A percentile compares a stretch with the other conserved stretches of the same genome.
phyloP scores from a whole-genome alignment of 2,113 vertebrate genomes.

The Pongo pygmaeus region DNA sequence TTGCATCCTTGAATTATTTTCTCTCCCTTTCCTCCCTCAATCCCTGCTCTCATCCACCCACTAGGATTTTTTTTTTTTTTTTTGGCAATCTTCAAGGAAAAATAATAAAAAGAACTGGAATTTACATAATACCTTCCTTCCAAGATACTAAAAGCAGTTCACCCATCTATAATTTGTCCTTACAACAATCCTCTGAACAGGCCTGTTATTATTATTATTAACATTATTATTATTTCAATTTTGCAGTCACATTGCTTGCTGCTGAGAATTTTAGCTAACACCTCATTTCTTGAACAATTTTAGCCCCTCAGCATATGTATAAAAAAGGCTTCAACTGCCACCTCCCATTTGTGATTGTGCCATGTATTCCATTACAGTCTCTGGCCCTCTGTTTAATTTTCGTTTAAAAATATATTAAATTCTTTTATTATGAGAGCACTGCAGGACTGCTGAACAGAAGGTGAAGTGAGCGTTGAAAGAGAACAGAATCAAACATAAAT shows the following conservation, averaged over 20 bases:
- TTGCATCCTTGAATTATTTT: constrained; percentile 53
- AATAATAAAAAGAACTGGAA: constrained; percentile 65
- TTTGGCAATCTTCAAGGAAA: constrained; percentile 70
- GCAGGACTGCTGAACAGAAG: constrained; percentile 32
- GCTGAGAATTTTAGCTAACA: constrained; percentile 45
- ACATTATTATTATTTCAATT: constrained; percentile 59
- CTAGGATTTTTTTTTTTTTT: constrained; percentile 43
- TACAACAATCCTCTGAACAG: constrained; percentile 47
- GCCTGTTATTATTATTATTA: constrained; percentile 44
- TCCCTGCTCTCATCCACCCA: constrained; percentile 66
- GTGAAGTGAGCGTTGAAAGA: background rate
- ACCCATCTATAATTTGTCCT: constrained; percentile 69
- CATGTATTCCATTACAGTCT: background rate
- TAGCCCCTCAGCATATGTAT: background rate
- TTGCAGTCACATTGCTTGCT: constrained; percentile 22
- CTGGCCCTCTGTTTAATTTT: constrained; percentile 55
- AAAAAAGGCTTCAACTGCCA: constrained; percentile 32
- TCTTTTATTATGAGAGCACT: background rate
- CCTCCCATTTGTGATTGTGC: background rate
- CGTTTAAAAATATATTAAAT: constrained; percentile 47
- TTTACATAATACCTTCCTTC: constrained; percentile 72
- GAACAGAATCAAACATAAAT: constrained; percentile 63
- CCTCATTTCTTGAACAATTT: constrained; percentile 42
- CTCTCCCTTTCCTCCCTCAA: constrained; percentile 39
- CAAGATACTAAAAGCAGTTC: constrained; percentile 63